phyloP scores from a whole-genome alignment of 2,888 invertebrate genomes.

The Dione vanillae region DNA sequence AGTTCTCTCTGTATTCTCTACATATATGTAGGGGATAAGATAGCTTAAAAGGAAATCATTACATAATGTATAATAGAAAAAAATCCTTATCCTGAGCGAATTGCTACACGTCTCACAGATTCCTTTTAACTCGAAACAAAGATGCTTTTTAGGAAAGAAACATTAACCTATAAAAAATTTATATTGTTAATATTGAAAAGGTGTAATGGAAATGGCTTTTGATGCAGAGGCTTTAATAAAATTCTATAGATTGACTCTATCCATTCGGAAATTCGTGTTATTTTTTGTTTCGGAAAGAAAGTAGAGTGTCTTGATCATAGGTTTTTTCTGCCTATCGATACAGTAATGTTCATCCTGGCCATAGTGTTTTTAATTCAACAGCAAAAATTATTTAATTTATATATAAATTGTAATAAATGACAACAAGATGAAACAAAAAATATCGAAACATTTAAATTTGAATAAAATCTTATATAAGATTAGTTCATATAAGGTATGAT shows the following conservation, averaged over 20 bases:
- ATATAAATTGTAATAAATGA: too few relatives aligned
- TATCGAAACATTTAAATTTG: too few relatives aligned
- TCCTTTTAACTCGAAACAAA: conserved; percentile 22
- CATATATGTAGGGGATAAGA: background rate
- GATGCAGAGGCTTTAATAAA: conserved; percentile 8
- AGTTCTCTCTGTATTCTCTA: background rate
- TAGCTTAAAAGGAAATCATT: background rate
- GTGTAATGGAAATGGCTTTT: conserved; percentile 9
- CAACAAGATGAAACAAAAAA: too few relatives aligned
- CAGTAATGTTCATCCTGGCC: too few relatives aligned
- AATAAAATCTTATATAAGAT: too few relatives aligned
- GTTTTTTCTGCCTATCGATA: too few relatives aligned
- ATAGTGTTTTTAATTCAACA: too few relatives aligned
- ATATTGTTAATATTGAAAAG: conserved; percentile 28
- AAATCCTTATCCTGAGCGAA: background rate
- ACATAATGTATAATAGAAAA: background rate
- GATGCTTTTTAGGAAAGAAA: conserved; percentile 20
- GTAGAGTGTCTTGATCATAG: too few relatives aligned
- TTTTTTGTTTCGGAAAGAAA: too few relatives aligned
- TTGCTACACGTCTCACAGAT: conserved; percentile 15
- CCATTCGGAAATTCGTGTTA: too few relatives aligned
- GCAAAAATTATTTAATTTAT: too few relatives aligned
- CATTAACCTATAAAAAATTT: conserved; percentile 4
- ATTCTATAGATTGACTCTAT: background rate
- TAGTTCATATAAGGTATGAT: too few relatives aligned